Evolutionary conservation across 1,140 invertebrate genomes (phyloP).

Genomic region (Steinernema feltiae): DNA sequence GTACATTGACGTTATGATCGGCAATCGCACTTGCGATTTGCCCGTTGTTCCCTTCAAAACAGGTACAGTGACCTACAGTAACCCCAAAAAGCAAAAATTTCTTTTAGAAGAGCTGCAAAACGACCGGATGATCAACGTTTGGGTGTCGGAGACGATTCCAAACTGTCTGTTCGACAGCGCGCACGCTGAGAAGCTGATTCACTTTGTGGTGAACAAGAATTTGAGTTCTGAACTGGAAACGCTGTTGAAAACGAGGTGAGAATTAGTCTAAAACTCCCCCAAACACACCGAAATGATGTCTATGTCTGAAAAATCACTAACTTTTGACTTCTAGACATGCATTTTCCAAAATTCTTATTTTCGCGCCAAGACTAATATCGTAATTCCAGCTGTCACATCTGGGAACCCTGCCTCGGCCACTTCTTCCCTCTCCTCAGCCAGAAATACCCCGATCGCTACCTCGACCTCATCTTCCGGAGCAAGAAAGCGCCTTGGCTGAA

Average conservation of each 20-base stretch:
- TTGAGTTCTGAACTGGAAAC: slow-evolving; percentile 14
- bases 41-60: slow-evolving; percentile 11
- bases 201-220: slow-evolving; percentile 25
- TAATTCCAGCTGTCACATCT: slow-evolving; percentile 17
- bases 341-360: background rate
- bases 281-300: too few relatives aligned
- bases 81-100: background rate
- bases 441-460: slow-evolving; percentile 25
- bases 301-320: too few relatives aligned
- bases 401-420: slow-evolving; percentile 19
- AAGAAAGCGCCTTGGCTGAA: slow-evolving; percentile 11
- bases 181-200: slow-evolving; percentile 14
- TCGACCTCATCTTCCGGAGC: slow-evolving; percentile 28
- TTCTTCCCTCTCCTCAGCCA: slow-evolving; percentile 30
- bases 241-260: slow-evolving; percentile 26
- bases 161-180: slow-evolving; percentile 29
- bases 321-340: background rate
- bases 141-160: slow-evolving; percentile 23
- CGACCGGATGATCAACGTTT: slow-evolving; percentile 22
- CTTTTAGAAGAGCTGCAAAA: background rate
- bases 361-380: background rate
- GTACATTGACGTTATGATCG: slow-evolving; percentile 38
- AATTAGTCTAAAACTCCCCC: too few relatives aligned
- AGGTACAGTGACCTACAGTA: slow-evolving; percentile 4
- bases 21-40: slow-evolving; percentile 36